These are phyloP conservation scores for Loris lydekkerianus DNA, from an alignment of 2,797 vertebrate species.

Conservation along the genomic window DNA sequence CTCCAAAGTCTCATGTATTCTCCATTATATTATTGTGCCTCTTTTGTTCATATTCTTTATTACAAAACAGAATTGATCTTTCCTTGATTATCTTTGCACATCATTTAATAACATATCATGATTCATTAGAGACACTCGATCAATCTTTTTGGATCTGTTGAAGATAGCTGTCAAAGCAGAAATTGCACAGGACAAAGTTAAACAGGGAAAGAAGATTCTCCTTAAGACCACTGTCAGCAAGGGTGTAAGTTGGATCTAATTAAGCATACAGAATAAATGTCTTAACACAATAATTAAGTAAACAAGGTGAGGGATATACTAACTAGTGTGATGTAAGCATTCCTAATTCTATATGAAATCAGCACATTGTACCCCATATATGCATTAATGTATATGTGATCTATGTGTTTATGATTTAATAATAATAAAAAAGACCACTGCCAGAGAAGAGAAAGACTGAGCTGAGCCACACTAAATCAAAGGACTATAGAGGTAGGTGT, in stretches of 20 bases:
- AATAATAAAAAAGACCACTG: background rate
- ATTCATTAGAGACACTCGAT: background rate
- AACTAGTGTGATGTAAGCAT: no score
- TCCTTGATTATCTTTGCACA: background rate
- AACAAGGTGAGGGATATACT: no score
- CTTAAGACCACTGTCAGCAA: background rate
- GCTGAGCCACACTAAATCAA: background rate
- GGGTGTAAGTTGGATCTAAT: no score
- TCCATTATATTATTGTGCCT: background rate
- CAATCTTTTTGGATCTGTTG: background rate
- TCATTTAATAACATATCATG: conserved; percentile 27
- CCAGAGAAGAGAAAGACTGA: background rate
- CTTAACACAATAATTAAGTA: no score
- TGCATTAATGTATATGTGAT: no score
- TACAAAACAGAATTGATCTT: background rate
- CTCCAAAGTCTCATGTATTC: background rate
- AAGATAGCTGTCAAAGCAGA: background rate
- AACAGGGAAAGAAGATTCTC: background rate
- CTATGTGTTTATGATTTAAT: no score
- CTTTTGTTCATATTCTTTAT: background rate
- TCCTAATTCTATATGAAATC: no score
- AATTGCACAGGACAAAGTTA: background rate
- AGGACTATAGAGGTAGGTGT: background rate
- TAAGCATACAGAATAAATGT: no score
- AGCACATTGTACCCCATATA: no score